Percentiles rank a stretch among this genome's conserved stretches.
phyloP scores from a whole-genome alignment of 2,797 vertebrate genomes.

The Eutrigla gurnardus region DNA sequence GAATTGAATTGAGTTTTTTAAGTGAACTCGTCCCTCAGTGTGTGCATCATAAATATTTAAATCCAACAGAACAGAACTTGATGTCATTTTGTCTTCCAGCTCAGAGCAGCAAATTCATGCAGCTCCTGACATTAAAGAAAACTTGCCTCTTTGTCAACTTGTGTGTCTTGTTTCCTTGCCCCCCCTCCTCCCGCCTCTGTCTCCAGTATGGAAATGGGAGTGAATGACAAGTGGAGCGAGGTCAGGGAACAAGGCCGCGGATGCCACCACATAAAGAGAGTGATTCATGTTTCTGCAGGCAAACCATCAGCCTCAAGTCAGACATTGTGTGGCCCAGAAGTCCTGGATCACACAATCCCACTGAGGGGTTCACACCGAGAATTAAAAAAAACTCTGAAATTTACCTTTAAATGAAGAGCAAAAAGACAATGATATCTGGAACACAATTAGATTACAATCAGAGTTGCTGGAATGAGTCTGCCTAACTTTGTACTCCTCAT shows the following conservation, averaged over 20 bases:
- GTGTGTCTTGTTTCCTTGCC: conserved; percentile 26
- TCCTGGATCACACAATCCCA: conserved; percentile 2
- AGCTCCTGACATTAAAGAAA: conserved; percentile 73
- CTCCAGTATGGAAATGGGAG: conserved; percentile 41
- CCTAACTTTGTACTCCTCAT: too few species aligned
- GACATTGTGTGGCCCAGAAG: conserved; percentile 51
- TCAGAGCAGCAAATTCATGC: conserved; percentile 61
- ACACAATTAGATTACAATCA: too few species aligned
- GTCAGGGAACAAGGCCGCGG: conserved; percentile 49
- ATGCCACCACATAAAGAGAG: conserved; percentile 51
- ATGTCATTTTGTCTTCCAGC: background rate
- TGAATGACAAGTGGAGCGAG: conserved; percentile 47
- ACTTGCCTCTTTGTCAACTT: conserved; percentile 68
- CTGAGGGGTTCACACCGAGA: background rate
- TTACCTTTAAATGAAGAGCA: background rate
- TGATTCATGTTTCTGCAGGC: conserved; percentile 54
- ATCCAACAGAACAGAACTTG: conserved; percentile 19
- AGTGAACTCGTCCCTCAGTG: background rate
- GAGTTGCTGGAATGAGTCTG: too few species aligned
- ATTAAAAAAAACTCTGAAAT: background rate
- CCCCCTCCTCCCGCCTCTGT: conserved; percentile 11
- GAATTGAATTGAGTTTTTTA: too few species aligned
- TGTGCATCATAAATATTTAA: background rate
- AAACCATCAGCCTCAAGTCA: conserved; percentile 21
- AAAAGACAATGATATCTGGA: background rate